A percentile compares a stretch with the other conserved stretches of the same genome.
phyloP scores from a whole-genome alignment of 2,888 invertebrate species.

The Erynnis tages region DNA sequence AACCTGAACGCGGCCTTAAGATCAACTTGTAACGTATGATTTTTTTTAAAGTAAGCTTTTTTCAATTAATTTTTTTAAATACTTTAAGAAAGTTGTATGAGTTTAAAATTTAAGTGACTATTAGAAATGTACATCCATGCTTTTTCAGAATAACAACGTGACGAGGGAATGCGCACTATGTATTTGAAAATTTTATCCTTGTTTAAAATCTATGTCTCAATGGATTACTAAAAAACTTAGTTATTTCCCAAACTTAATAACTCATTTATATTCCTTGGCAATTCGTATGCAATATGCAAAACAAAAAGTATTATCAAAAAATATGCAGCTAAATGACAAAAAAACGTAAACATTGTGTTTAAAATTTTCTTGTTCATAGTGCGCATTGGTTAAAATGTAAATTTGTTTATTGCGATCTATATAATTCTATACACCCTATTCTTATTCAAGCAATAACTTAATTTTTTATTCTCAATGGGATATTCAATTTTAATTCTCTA shows the following conservation, averaged over 20 bases:
- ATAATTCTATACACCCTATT: neutral
- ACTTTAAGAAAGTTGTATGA: neutral
- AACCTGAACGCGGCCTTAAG: too few relatives aligned
- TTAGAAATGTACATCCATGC: conserved; percentile 4
- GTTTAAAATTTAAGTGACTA: neutral
- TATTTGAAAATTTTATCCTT: neutral
- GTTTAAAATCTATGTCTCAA: too few relatives aligned
- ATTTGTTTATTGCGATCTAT: conserved; percentile 16
- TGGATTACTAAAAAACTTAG: too few relatives aligned
- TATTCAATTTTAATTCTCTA: too few relatives aligned
- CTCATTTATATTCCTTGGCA: neutral
- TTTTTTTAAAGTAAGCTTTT: too few relatives aligned
- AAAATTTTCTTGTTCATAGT: conserved; percentile 5
- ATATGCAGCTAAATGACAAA: too few relatives aligned
- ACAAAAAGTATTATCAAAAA: neutral
- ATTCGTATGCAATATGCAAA: neutral
- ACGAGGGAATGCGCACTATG: conserved; percentile 4
- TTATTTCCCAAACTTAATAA: too few relatives aligned
- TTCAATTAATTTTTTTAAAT: too few relatives aligned
- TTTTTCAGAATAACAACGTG: neutral
- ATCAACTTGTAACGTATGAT: too few relatives aligned
- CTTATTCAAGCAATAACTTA: too few relatives aligned
- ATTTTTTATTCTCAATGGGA: too few relatives aligned
- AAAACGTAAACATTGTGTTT: too few relatives aligned
- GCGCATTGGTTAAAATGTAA: conserved; percentile 7